Conservation (phyloP, 2,113 vertebrate genomes). For the Silurus glanis region DNA sequence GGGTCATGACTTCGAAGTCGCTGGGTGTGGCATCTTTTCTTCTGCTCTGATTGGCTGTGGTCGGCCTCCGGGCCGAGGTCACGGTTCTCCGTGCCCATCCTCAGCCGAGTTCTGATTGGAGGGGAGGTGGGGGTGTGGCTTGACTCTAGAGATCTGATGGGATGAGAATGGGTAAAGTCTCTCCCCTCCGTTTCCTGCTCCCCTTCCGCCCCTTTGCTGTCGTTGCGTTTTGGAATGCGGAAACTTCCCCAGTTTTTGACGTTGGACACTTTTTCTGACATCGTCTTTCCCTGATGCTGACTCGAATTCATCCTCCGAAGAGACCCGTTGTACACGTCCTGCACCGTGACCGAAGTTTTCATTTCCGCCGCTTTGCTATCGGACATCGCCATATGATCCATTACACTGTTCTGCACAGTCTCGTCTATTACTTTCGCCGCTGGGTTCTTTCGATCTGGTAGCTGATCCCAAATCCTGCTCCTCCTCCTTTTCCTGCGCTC, state of each 20-base stretch:
- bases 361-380: slow-evolving; percentile 12
- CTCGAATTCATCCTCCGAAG: slow-evolving; percentile 69
- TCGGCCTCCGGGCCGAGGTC: slow-evolving; percentile 76
- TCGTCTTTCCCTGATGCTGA: slow-evolving; percentile 66
- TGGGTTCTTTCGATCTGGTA: slow-evolving; percentile 44
- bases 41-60: slow-evolving; percentile 77
- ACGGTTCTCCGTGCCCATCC: slow-evolving; percentile 75
- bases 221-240: slow-evolving; percentile 90
- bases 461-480: slow-evolving; percentile 48
- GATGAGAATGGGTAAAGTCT: slow-evolving; percentile 59
- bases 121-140: slow-evolving; percentile 63
- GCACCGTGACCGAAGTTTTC: slow-evolving; percentile 54
- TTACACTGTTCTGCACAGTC: slow-evolving; percentile 58
- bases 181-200: slow-evolving; percentile 49
- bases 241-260: slow-evolving; percentile 92
- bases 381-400: slow-evolving; percentile 59
- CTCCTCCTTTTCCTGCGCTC: slow-evolving; percentile 44
- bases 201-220: slow-evolving; percentile 69
- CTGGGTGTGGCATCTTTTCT: slow-evolving; percentile 82
- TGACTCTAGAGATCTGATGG: slow-evolving; percentile 56
- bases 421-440: slow-evolving; percentile 57
- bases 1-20: slow-evolving; percentile 76
- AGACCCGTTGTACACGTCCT: slow-evolving; percentile 75
- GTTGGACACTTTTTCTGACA: slow-evolving; percentile 66
- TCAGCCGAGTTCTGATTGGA: slow-evolving; percentile 73